These are phyloP conservation scores for Syngnathus acus DNA, from an alignment of 2,797 vertebrate species.

Conservation along the genomic window DNA sequence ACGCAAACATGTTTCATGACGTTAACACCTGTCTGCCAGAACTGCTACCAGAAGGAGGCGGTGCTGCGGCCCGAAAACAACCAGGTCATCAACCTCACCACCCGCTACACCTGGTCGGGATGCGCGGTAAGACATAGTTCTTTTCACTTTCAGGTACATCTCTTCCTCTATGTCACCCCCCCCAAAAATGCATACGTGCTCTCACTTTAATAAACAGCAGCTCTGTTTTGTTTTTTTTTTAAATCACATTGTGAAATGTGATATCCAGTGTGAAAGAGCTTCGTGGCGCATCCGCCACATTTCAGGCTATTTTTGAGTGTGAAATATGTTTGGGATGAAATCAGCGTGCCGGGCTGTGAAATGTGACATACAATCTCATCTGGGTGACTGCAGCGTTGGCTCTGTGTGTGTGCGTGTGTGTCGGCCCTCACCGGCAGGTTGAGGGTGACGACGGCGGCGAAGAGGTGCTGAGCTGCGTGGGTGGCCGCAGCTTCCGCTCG, in stretches of 20 bases:
- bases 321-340: slow-evolving; percentile 50
- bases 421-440: slow-evolving; percentile 60
- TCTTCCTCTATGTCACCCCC: slow-evolving; percentile 3
- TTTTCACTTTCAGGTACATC: slow-evolving; percentile 3
- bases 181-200: background rate
- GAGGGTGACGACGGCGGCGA: slow-evolving; percentile 70
- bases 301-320: slow-evolving; percentile 42
- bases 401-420: background rate
- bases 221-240: slow-evolving; percentile 18
- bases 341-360: slow-evolving; percentile 29
- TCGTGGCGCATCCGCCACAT: slow-evolving; percentile 36
- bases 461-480: slow-evolving; percentile 81
- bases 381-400: slow-evolving; percentile 10
- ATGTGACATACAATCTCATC: slow-evolving; percentile 9
- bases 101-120: slow-evolving; percentile 88
- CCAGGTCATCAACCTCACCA: slow-evolving; percentile 93
- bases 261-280: slow-evolving; percentile 30
- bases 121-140: slow-evolving; percentile 74
- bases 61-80: slow-evolving; percentile 89
- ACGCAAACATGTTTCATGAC: too few relatives aligned
- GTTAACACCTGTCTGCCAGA: slow-evolving; percentile 53
- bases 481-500: slow-evolving; percentile 86
- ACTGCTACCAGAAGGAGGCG: slow-evolving; percentile 86
- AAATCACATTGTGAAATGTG: slow-evolving; percentile 44
- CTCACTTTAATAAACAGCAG: background rate